phyloP scores from a whole-genome alignment of 2,113 vertebrate species.

The Blennius ocellaris region DNA sequence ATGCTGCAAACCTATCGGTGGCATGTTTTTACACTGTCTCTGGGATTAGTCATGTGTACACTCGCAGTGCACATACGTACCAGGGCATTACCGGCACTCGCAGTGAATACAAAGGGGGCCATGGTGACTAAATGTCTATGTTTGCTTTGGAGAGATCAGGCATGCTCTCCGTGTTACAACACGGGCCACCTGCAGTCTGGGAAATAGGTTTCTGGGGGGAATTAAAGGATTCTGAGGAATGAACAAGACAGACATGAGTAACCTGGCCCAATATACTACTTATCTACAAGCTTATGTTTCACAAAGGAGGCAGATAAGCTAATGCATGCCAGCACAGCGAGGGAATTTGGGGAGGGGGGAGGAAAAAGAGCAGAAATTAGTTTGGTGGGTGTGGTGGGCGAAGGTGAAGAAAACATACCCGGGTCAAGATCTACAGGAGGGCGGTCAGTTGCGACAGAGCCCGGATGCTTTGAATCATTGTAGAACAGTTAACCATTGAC shows the following conservation, averaged over 20 bases:
- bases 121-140: conserved; percentile 76
- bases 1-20: conserved; percentile 57
- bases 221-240: conserved; percentile 76
- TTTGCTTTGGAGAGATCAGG: conserved; percentile 65
- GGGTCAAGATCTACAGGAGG: conserved; percentile 59
- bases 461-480: conserved; percentile 65
- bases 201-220: conserved; percentile 68
- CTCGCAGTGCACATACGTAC: conserved; percentile 48
- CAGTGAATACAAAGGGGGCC: conserved; percentile 64
- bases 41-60: conserved; percentile 72
- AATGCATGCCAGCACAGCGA: conserved; percentile 52
- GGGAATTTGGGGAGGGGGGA: conserved; percentile 15
- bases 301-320: conserved; percentile 79
- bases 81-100: conserved; percentile 55
- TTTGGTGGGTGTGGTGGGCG: background rate
- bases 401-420: conserved; percentile 41
- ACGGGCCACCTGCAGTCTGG: conserved; percentile 71
- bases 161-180: conserved; percentile 56
- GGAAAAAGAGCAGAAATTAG: conserved; percentile 44
- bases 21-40: conserved; percentile 59
- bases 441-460: conserved; percentile 64
- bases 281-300: conserved; percentile 80
- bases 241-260: conserved; percentile 80
- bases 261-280: conserved; percentile 70
- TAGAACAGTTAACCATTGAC: conserved; percentile 83